Base-by-base conservation (phyloP, 2,888 invertebrate genomes). In the Fragum whitleyi region DNA sequence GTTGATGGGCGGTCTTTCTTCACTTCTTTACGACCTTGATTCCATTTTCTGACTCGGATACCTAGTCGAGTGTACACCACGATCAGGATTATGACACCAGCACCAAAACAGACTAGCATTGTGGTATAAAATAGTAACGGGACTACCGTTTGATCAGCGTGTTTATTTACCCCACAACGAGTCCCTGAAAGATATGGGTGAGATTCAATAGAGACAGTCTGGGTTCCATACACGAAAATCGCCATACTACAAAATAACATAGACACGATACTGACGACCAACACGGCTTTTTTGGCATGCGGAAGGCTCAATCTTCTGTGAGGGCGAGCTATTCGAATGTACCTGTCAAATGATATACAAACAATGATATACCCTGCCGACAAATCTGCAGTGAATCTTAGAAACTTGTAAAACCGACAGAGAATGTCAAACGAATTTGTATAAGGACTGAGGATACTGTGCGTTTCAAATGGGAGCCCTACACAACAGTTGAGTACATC, bases 311-410 rank as follows among this genome's bases (percentile, higher is more conserved):
- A 74, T 16, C 83, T 77, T 39, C 74, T 71, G 39, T 85, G 79
- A 9, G 83, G 82, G 1, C 72, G 74, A 7, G 83, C 78, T 29
- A 85, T 81, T 62, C 83, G 77, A 23, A 85, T 74, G 61, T 76
- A 85, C 71, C 85, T 69, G 65, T 85, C 85, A 70, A 83, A 85
- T 14, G 85, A 85, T 55, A 85, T 83, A 61, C 78, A 83, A 36
- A 85, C 83, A 26, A 85, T 85, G 32, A 81, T 77, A n/a, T 70
- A 79, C 3, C 85, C 85, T 53, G 85, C 80, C 53, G 85, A 78
- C 32, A 85, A 32, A 59, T 83, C 83, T 1, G 79, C 79, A 16
- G 81, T 23, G 57, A 79, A 78, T 2, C 47, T 55, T 11, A 83
- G 57, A 36, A 80, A 81, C 28, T 29, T 76, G 42, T 85, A 78